Conservation (phyloP, 2,888 invertebrate species). For the Steinernema carpocapsae region DNA sequence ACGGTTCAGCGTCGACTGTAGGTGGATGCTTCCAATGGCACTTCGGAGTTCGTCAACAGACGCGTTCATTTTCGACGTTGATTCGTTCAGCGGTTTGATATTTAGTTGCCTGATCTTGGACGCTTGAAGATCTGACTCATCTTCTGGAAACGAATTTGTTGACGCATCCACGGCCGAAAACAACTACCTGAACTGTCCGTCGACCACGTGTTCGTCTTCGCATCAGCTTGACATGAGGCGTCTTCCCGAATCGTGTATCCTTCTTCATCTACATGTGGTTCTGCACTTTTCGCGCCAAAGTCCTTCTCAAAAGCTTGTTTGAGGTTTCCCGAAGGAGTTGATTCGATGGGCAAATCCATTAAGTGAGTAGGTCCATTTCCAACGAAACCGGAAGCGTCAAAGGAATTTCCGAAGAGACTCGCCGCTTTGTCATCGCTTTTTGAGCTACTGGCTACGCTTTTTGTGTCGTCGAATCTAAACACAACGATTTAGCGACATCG, state of each 20-base stretch:
- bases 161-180: not conserved
- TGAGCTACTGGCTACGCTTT: conserved; percentile 61
- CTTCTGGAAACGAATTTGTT: conserved; percentile 36
- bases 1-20: conserved; percentile 46
- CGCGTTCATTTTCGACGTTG: conserved; percentile 44
- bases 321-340: conserved; percentile 1
- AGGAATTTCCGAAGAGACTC: conserved; percentile 29
- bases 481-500: not conserved
- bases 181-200: conserved; percentile 40
- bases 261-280: conserved; percentile 52
- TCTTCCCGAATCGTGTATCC: conserved; percentile 51
- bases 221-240: not conserved
- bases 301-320: not conserved
- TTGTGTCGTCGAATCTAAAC: conserved; percentile 58
- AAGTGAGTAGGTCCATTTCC: conserved; percentile 8
- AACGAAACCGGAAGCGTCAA: conserved; percentile 29
- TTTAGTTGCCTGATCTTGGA: conserved; percentile 50
- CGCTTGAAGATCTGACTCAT: conserved; percentile 47
- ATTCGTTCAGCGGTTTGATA: conserved; percentile 49
- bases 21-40: conserved; percentile 61
- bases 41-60: conserved; percentile 64
- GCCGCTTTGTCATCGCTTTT: conserved; percentile 58
- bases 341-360: conserved; percentile 24
- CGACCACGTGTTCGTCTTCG: conserved; percentile 35
- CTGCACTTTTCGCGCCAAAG: not conserved